Evolutionary conservation across 2,888 invertebrate species (phyloP).

Genomic region (Julus scanicus): DNA sequence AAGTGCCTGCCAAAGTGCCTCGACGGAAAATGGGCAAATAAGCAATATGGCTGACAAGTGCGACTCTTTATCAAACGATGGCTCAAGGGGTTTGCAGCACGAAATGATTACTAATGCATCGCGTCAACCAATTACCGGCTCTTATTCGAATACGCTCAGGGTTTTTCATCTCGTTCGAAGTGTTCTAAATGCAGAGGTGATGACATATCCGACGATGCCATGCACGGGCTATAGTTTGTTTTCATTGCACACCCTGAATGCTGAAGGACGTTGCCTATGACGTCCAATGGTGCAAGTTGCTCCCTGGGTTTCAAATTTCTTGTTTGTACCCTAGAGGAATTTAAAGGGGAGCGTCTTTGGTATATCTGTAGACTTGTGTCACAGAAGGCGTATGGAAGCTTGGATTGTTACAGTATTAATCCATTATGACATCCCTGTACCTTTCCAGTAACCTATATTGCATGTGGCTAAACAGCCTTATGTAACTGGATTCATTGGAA

Average conservation of each 20-base stretch:
- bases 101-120: constrained; percentile 4
- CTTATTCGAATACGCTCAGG: not conserved
- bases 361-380: too few relatives aligned
- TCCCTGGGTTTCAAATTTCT: not conserved
- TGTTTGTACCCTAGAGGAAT: not conserved
- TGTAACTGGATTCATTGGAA: too few relatives aligned
- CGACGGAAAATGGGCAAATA: not conserved
- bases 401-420: too few relatives aligned
- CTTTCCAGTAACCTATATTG: too few relatives aligned
- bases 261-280: not conserved
- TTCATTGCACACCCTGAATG: not conserved
- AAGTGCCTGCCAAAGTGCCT: constrained; percentile 1
- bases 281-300: not conserved
- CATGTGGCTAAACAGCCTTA: too few relatives aligned
- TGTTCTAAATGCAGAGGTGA: constrained; percentile 17
- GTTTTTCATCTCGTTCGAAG: not conserved
- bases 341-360: not conserved
- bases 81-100: not conserved
- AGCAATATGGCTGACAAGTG: not conserved
- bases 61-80: not conserved
- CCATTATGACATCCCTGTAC: too few relatives aligned
- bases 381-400: too few relatives aligned
- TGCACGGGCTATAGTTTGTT: not conserved
- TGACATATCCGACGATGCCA: not conserved
- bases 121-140: constrained; percentile 9